Conservation (phyloP, 2,888 invertebrate genomes). For the Pterostichus niger region DNA sequence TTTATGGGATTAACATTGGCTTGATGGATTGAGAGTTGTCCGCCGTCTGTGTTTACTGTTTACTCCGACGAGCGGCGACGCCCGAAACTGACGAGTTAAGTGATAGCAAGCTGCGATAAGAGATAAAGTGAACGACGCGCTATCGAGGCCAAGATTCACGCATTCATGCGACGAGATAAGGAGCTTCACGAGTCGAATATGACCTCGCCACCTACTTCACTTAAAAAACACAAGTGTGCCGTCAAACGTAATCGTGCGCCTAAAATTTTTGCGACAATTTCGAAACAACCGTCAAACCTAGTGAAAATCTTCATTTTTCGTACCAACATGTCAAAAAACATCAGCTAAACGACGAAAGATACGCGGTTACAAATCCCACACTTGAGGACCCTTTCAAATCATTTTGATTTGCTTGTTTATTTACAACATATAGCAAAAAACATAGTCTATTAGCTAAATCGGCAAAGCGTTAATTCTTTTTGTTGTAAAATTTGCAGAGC, state of each 20-base stretch:
- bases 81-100: constrained; percentile 58
- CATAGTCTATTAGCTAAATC: neutral
- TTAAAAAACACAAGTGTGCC: constrained; percentile 62
- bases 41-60: constrained; percentile 61
- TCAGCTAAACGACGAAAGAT: neutral
- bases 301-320: constrained; percentile 10
- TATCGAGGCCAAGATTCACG: neutral
- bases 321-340: constrained; percentile 5
- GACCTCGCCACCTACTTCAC: constrained; percentile 34
- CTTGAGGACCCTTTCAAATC: neutral
- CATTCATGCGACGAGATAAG: constrained; percentile 7
- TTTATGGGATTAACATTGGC: constrained; percentile 61
- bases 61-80: constrained; percentile 40
- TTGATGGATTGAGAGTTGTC: constrained; percentile 64
- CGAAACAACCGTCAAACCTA: neutral
- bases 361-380: neutral
- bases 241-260: constrained; percentile 47
- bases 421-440: constrained; percentile 1
- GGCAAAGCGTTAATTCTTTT: neutral
- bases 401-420: constrained; percentile 11
- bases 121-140: constrained; percentile 47
- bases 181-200: constrained; percentile 20
- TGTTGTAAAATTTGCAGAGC: neutral
- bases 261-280: constrained; percentile 26
- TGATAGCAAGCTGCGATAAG: constrained; percentile 60